These are phyloP conservation scores for Antheraea mylitta DNA, from an alignment of 1,140 invertebrate genomes.

Conservation along the genomic window DNA sequence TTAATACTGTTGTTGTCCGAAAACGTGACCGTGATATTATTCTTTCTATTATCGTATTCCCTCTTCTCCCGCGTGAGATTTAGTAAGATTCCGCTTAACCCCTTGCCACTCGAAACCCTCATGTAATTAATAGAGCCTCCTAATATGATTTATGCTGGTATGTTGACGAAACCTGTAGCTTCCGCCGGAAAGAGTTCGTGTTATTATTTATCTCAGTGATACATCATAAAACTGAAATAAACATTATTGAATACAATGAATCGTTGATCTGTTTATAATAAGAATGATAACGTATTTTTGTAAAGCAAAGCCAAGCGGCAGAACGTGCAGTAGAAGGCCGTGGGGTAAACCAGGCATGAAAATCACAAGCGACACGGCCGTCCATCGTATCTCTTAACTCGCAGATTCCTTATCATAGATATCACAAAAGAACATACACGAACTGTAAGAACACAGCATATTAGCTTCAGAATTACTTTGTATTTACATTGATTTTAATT, in stretches of 20 bases:
- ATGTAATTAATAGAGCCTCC: too few relatives aligned
- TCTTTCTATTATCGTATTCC: too few relatives aligned
- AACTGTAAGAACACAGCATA: background rate
- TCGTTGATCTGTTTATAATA: background rate
- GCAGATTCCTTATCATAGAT: background rate
- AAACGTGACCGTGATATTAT: too few relatives aligned
- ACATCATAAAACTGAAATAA: background rate
- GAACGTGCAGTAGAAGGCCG: background rate
- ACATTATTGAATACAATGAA: background rate
- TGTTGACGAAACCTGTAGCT: too few relatives aligned
- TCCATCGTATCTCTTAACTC: background rate
- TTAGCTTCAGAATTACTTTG: background rate
- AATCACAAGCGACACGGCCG: background rate
- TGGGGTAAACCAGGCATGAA: background rate
- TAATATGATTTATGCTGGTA: too few relatives aligned
- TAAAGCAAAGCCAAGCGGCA: background rate
- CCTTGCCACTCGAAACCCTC: too few relatives aligned
- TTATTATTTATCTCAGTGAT: too few relatives aligned
- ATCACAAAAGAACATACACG: background rate
- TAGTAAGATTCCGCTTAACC: too few relatives aligned
- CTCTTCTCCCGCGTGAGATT: too few relatives aligned
- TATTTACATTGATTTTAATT: background rate
- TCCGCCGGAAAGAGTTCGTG: too few relatives aligned
- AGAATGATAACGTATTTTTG: background rate
- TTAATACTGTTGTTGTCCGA: too few relatives aligned